Evolutionary conservation across 2,888 invertebrate genomes (phyloP).

Genomic region (Cecidostiba fungosa): DNA sequence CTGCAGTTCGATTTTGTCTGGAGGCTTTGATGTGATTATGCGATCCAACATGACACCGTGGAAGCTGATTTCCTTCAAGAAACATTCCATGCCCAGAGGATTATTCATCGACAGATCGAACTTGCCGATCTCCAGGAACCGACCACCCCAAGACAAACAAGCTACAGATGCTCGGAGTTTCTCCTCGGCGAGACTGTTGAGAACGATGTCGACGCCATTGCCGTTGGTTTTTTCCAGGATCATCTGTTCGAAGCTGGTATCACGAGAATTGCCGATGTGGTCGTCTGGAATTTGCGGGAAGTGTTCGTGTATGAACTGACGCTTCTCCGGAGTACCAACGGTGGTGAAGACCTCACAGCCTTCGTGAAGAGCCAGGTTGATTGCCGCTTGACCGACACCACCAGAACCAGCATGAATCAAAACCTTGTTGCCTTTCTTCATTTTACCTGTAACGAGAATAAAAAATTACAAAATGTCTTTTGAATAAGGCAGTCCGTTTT

Average conservation of each 20-base stretch:
- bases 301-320: slow-evolving; percentile 81
- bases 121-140: slow-evolving; percentile 93
- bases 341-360: slow-evolving; percentile 85
- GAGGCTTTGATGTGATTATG: slow-evolving; percentile 81
- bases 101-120: slow-evolving; percentile 88
- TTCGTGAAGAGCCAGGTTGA: slow-evolving; percentile 83
- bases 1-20: slow-evolving; percentile 82
- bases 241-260: slow-evolving; percentile 93
- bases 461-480: too few relatives aligned
- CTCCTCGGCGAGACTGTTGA: slow-evolving; percentile 96
- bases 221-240: slow-evolving; percentile 91
- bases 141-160: slow-evolving; percentile 84
- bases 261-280: slow-evolving; percentile 93
- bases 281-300: slow-evolving; percentile 83
- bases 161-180: slow-evolving; percentile 89
- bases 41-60: slow-evolving; percentile 90
- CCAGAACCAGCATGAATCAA: slow-evolving; percentile 82
- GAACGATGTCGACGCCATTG: slow-evolving; percentile 93
- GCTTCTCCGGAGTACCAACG: slow-evolving; percentile 82
- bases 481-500: too few relatives aligned
- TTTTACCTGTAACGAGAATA: slow-evolving; percentile 78
- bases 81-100: slow-evolving; percentile 84
- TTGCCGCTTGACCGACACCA: slow-evolving; percentile 87
- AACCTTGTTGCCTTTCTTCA: slow-evolving; percentile 80
- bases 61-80: slow-evolving; percentile 88